Percentiles rank a stretch among this genome's conserved stretches.
Evolutionary conservation across 2,888 invertebrate species (phyloP).

Genomic region (Timema cristinae): DNA sequence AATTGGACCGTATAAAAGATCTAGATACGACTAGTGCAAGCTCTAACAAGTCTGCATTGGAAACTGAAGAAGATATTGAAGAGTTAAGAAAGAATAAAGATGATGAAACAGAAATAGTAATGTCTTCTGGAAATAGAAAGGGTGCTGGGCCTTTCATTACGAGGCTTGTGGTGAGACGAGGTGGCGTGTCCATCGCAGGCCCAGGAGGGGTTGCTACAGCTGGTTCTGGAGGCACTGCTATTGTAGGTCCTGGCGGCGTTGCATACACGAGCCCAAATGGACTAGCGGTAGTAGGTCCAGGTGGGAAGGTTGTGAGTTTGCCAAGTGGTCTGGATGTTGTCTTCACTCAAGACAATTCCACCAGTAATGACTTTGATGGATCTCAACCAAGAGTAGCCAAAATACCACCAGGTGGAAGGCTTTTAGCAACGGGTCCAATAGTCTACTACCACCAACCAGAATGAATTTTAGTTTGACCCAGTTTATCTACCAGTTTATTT

Average conservation of each 20-base stretch:
- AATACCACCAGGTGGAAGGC: slow-evolving; percentile 59
- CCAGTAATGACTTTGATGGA: slow-evolving; percentile 19
- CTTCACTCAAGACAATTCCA: not conserved
- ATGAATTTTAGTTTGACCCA: not conserved
- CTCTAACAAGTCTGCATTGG: no score
- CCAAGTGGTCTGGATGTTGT: slow-evolving; percentile 17
- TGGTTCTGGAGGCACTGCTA: slow-evolving; percentile 73
- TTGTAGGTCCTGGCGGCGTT: slow-evolving; percentile 73
- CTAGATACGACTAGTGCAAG: no score
- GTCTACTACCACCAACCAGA: slow-evolving; percentile 56
- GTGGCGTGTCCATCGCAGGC: slow-evolving; percentile 76
- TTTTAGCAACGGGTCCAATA: slow-evolving; percentile 70
- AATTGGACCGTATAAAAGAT: no score
- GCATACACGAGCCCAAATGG: slow-evolving; percentile 73
- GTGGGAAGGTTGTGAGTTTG: slow-evolving; percentile 59
- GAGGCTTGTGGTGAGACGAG: slow-evolving; percentile 62
- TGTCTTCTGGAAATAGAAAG: slow-evolving; percentile 21
- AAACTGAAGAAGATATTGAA: slow-evolving; percentile 27
- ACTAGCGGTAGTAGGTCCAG: slow-evolving; percentile 70
- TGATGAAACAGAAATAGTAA: slow-evolving; percentile 12
- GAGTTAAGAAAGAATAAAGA: not conserved
- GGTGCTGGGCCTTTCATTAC: slow-evolving; percentile 35
- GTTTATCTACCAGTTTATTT: no score
- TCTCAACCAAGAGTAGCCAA: slow-evolving; percentile 36
- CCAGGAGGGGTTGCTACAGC: slow-evolving; percentile 79